Base-by-base conservation (phyloP, 2,888 invertebrate species). In the Trachelus tabidus region DNA sequence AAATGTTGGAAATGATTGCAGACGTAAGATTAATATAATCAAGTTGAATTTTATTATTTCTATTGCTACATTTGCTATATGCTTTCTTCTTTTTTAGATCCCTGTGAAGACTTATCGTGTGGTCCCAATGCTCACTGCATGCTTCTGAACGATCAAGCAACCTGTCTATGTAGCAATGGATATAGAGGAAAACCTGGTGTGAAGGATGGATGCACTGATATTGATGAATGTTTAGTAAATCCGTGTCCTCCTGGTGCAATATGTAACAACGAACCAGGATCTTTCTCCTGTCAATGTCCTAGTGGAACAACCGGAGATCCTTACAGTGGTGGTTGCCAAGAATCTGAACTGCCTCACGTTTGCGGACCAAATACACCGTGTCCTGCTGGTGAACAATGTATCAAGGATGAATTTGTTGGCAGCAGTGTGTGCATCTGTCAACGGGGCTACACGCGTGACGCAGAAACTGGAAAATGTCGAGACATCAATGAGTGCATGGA, bases 121-220 rank as follows among this genome's bases (percentile, higher is more conserved):
- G 96, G 96, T 75, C 95, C 96, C 75, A 98, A 98, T 91, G 96
- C 97, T 11, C 96, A 97, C 88, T 98, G 98, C 91, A 96, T 97
- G 94, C 92, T 98, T 77, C 94, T 96, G 77, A 96, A 96, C 87
- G 96, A 96, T 87, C 93, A 94, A 85, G 97, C 97, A 0, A 96
- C 96, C 87, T 98, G 98, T 89, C 93, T 96, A 68, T 98, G 98
- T 88, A 94, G 94, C 79, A 94, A 94, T 80, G 98, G 98, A 4
- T 98, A 95, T 90, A 95, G 96, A 0, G 97, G 97, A 23, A 92
- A 94, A 86, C 93, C 94, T 2, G 92, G 93, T 74, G 92, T 93
- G 4, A 92, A 92, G 77, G 94, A 94, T 79, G 97, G 97, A 23
- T 98, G 98, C 90, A 94, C 95, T 88, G 98, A 98, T 91, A 95